These are phyloP conservation scores for Eugnorisma glareosa DNA, from an alignment of 2,888 invertebrate species.

Conservation along the genomic window DNA sequence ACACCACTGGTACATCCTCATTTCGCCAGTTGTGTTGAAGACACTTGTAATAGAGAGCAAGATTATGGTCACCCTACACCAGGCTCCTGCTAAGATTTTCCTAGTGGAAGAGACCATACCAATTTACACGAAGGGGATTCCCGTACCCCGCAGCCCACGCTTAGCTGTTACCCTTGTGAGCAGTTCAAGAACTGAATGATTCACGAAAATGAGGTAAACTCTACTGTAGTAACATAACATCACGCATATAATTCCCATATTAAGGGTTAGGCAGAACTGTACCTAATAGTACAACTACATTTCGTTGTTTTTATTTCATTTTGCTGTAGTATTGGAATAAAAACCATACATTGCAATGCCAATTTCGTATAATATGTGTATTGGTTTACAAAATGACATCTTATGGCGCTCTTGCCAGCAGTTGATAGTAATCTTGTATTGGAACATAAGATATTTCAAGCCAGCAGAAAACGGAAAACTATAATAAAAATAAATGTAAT, in stretches of 20 bases:
- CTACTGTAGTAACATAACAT: neutral
- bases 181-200: neutral
- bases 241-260: no score
- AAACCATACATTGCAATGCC: conserved; percentile 23
- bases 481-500: neutral
- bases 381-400: conserved; percentile 46
- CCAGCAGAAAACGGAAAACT: neutral
- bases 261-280: no score
- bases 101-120: neutral
- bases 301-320: no score
- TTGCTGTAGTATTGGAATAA: neutral
- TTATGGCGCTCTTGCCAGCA: conserved; percentile 52
- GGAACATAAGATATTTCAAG: conserved; percentile 38
- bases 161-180: neutral
- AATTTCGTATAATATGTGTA: conserved; percentile 30
- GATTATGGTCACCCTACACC: neutral
- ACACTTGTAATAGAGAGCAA: neutral
- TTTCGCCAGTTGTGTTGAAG: neutral
- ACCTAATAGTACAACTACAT: no score
- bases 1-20: no score
- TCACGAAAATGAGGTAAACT: neutral
- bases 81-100: neutral
- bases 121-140: neutral
- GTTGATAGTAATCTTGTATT: conserved; percentile 55
- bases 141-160: neutral